Base-by-base conservation (phyloP, 2,888 invertebrate genomes). In the Drosophila picticornis region DNA sequence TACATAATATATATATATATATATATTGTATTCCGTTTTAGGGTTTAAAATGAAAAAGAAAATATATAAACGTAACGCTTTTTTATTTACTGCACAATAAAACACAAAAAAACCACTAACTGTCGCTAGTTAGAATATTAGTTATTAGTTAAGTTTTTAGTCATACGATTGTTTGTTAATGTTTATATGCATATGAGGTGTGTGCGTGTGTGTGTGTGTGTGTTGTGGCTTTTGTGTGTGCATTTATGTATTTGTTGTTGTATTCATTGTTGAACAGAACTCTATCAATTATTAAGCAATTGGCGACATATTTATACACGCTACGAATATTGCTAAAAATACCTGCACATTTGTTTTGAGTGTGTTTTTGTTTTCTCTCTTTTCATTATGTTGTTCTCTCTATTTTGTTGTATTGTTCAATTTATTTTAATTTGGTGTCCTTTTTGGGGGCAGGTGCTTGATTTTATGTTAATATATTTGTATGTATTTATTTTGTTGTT, bases 261-360 rank as follows among this genome's bases (percentile, higher is more conserved):
- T 19, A 6, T 10, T 40, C 62, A 34, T 40, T 51, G 40, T 66
- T 65, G 70, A 81, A 77, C 72, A 73, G 70, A 81, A 62, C 65
- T 72, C 60, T 72, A 75, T 72, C 66, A 81, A 73, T 80, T 71
- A 72, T 80, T 69, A 82, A 84, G 88, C 77, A 78, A 75, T 75
- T 75, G 81, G 85, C 84, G 83, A 81, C 76, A 81, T 86, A 75
- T 88, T 83, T 68, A 84, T 85, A 85, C 85, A 85, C 77, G 85
- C 85, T 85, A 86, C 84, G 68, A 81, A 84, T 84, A 88, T 84
- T 81, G 84, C 88, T 86, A 86, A 88, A 75, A 88, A 88, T 86
- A 86, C 84, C 86, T 88, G 86, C 75, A 80, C 67, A 71, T 46
- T 70, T 19, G 69, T 71, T 73, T 52, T 69, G 53, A 67, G 53